phyloP scores from a whole-genome alignment of 2,797 vertebrate species.

The Paramormyrops hopkinsi region DNA sequence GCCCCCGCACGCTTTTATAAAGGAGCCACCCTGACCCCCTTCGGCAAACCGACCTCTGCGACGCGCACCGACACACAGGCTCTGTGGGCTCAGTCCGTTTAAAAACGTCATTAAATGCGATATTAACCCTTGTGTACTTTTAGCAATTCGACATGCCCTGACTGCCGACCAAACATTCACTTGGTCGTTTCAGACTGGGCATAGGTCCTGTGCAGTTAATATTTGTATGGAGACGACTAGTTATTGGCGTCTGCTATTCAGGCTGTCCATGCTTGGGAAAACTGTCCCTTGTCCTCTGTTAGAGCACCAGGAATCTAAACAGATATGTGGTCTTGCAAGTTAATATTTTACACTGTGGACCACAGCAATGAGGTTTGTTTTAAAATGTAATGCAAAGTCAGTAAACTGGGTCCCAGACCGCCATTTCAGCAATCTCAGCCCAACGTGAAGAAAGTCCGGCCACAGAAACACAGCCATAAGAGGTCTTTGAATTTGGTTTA shows the following conservation, averaged over 20 bases:
- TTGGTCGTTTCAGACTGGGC: neutral
- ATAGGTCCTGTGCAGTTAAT: neutral
- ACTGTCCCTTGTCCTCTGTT: neutral
- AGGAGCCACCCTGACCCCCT: neutral
- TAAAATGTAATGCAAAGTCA: constrained; percentile 33
- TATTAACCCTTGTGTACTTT: neutral
- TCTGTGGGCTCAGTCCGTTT: neutral
- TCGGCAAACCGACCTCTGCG: neutral
- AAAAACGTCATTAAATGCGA: neutral
- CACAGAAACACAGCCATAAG: constrained; percentile 24
- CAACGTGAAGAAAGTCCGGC: neutral
- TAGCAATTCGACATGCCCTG: neutral
- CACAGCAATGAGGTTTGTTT: constrained; percentile 23
- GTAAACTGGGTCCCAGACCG: neutral
- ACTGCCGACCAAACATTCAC: neutral
- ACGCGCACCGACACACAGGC: neutral
- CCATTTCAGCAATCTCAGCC: neutral
- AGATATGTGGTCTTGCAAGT: constrained; percentile 28
- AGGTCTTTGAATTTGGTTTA: constrained; percentile 62
- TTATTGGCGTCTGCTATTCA: neutral
- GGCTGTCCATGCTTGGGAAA: neutral
- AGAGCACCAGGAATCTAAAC: neutral
- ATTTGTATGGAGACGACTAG: neutral
- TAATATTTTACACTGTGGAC: constrained; percentile 45
- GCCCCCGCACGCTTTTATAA: neutral